phyloP scores from a whole-genome alignment of 2,113 vertebrate species.

The Siniperca knerii region DNA sequence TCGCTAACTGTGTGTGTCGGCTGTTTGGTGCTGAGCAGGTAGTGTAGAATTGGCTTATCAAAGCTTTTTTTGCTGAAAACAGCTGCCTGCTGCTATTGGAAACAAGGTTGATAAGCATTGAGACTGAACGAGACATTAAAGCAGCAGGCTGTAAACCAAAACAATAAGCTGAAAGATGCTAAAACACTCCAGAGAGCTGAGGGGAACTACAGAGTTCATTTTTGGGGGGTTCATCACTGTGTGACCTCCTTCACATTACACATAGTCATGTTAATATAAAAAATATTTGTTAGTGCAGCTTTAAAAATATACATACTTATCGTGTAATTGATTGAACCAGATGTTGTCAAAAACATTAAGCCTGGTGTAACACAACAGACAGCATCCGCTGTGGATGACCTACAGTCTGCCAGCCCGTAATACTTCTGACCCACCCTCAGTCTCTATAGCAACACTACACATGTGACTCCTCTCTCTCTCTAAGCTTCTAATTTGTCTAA shows the following conservation, averaged over 20 bases:
- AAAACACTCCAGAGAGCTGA: not conserved
- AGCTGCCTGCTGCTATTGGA: not conserved
- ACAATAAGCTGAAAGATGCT: not conserved
- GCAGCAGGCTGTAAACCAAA: not conserved
- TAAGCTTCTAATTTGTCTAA: constrained; percentile 78
- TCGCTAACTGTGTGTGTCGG: too few species aligned
- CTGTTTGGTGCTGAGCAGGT: not conserved
- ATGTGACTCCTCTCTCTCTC: constrained; percentile 60
- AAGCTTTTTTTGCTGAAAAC: not conserved
- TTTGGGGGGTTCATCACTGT: not conserved
- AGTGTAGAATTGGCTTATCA: not conserved
- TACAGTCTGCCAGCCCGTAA: constrained; percentile 62
- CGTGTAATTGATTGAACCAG: not conserved
- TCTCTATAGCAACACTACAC: constrained; percentile 65
- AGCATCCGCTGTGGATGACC: constrained; percentile 55
- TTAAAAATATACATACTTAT: not conserved
- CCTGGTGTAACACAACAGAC: constrained; percentile 32
- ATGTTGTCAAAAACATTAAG: constrained; percentile 21
- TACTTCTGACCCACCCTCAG: constrained; percentile 55
- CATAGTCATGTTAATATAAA: not conserved
- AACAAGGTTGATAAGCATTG: not conserved
- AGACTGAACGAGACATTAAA: not conserved
- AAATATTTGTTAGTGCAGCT: not conserved
- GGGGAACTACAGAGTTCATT: not conserved
- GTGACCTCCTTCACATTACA: not conserved